Evolutionary conservation across 2,888 invertebrate genomes (phyloP).

Genomic region (Lumbricus terrestris): DNA sequence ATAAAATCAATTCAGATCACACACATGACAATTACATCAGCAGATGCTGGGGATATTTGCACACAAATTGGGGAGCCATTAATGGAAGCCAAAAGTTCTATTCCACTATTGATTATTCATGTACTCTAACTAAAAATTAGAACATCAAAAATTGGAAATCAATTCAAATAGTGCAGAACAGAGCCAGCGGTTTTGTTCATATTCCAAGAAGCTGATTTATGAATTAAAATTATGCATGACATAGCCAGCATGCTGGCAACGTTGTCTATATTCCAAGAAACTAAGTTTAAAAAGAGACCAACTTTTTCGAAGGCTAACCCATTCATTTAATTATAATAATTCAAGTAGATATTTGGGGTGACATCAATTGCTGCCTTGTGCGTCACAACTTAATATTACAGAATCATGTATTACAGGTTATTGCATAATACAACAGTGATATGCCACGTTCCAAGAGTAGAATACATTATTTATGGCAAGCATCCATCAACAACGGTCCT

Average conservation of each 20-base stretch:
- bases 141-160: neutral
- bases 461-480: too few relatives aligned
- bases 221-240: neutral
- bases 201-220: too few relatives aligned
- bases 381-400: too few relatives aligned
- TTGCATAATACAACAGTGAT: too few relatives aligned
- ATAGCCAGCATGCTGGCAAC: neutral
- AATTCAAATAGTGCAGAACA: neutral
- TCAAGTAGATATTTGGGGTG: too few relatives aligned
- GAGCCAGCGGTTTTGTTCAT: too few relatives aligned
- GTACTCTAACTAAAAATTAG: neutral
- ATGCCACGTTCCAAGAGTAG: too few relatives aligned
- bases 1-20: neutral
- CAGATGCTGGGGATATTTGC: constrained; percentile 3
- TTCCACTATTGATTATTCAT: neutral
- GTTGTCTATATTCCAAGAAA: neutral
- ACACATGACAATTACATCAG: neutral
- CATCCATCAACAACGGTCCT: too few relatives aligned
- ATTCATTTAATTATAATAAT: too few relatives aligned
- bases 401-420: too few relatives aligned
- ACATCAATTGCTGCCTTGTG: too few relatives aligned
- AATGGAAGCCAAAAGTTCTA: neutral
- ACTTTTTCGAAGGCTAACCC: neutral
- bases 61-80: neutral
- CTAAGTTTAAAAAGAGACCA: neutral